phyloP scores from a whole-genome alignment of 1,140 invertebrate species.

The Anthonomus grandis region DNA sequence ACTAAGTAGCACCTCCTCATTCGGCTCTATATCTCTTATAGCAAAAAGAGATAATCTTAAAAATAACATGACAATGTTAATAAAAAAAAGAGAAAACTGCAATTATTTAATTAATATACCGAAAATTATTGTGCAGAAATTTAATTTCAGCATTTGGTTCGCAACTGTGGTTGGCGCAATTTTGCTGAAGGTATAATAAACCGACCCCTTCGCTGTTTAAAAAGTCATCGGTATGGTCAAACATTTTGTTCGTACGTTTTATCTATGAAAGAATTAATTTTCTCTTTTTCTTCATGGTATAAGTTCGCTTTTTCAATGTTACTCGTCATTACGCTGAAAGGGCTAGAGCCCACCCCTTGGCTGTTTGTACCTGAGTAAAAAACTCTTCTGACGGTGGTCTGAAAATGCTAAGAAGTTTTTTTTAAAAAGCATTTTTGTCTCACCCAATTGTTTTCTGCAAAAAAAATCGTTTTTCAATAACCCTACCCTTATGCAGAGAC shows the following conservation, averaged over 20 bases:
- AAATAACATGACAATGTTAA: background rate
- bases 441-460: no score
- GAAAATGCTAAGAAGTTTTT: no score
- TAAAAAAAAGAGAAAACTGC: background rate
- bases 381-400: no score
- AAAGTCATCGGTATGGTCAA: constrained; percentile 81
- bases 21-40: constrained; percentile 67
- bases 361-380: constrained; percentile 85
- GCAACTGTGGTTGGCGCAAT: constrained; percentile 90
- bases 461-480: no score
- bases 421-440: no score
- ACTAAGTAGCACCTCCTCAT: constrained; percentile 87
- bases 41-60: constrained; percentile 68
- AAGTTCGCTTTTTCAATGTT: constrained; percentile 67
- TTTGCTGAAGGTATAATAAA: constrained; percentile 79
- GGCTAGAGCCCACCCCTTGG: constrained; percentile 90
- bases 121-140: constrained; percentile 81
- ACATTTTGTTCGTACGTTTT: constrained; percentile 78
- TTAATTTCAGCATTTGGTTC: constrained; percentile 80
- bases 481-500: no score
- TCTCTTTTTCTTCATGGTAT: constrained; percentile 61
- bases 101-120: constrained; percentile 44
- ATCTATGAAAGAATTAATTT: constrained; percentile 75
- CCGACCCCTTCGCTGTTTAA: constrained; percentile 92
- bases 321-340: constrained; percentile 80